Evolutionary conservation across 2,888 invertebrate genomes (phyloP).

Genomic region (Napeogenes inachia): DNA sequence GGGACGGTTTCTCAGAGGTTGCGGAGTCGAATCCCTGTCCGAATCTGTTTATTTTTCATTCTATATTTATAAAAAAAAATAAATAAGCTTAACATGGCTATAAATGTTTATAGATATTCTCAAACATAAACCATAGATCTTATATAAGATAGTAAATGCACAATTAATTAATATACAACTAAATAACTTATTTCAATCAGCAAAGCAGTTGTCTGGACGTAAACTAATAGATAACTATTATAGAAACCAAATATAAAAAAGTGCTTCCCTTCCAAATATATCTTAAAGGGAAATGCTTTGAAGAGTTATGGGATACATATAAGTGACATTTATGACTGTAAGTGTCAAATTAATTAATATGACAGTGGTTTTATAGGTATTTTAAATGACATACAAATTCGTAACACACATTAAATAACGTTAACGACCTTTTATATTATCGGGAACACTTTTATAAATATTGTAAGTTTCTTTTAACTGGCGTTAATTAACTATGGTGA

Average conservation of each 20-base stretch:
- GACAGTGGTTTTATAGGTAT: constrained; percentile 52
- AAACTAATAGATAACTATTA: constrained; percentile 25
- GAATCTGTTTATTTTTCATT: no score
- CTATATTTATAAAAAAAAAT: no score
- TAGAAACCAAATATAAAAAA: constrained; percentile 36
- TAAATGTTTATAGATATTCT: no score
- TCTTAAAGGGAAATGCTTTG: constrained; percentile 45
- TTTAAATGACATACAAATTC: constrained; percentile 52
- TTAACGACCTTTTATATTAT: constrained; percentile 46
- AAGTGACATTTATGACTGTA: constrained; percentile 64
- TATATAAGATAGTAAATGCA: constrained; percentile 9
- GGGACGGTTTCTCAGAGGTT: no score
- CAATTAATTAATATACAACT: constrained; percentile 30
- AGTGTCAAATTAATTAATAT: constrained; percentile 64
- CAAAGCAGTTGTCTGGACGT: background rate
- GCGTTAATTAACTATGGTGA: constrained; percentile 12
- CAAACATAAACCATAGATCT: no score
- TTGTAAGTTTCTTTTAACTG: constrained; percentile 18
- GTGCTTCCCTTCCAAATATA: constrained; percentile 39
- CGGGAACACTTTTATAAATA: constrained; percentile 22
- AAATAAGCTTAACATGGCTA: no score
- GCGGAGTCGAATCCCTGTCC: no score
- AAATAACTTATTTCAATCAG: background rate
- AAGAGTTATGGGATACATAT: constrained; percentile 60
- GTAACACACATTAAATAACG: constrained; percentile 48